Conservation (phyloP, 2,888 invertebrate species). For the Stenurella melanura region DNA sequence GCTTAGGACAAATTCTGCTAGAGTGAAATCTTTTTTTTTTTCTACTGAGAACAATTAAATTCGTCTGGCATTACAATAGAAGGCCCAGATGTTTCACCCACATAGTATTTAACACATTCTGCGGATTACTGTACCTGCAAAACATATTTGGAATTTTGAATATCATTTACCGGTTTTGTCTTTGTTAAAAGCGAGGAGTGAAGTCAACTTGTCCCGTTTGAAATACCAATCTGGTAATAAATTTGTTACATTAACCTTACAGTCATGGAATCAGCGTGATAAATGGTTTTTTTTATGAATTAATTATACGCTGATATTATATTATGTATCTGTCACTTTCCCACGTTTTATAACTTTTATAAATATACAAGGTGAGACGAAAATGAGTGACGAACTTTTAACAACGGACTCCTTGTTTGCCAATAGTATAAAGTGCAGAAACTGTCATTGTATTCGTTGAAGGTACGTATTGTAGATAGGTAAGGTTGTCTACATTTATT, state of each 20-base stretch:
- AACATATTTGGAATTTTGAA: constrained; percentile 25
- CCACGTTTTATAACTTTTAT: not conserved
- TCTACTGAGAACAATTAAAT: not conserved
- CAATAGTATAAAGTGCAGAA: no score
- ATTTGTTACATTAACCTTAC: constrained; percentile 3
- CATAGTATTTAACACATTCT: constrained; percentile 20
- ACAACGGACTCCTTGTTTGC: no score
- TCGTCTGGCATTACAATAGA: constrained; percentile 11
- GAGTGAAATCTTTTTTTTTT: not conserved
- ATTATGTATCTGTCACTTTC: not conserved
- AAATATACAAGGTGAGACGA: no score
- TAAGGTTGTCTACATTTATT: no score
- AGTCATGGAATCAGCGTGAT: not conserved
- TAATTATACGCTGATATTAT: not conserved
- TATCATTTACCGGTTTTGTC: constrained; percentile 23
- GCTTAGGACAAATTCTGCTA: not conserved
- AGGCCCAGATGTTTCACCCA: constrained; percentile 24
- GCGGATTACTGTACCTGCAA: constrained; percentile 15
- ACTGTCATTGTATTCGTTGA: no score
- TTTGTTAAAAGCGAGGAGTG: constrained; percentile 10
- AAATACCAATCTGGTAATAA: constrained; percentile 7
- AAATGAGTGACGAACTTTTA: no score
- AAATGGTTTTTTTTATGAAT: not conserved
- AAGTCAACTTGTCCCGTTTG: not conserved
- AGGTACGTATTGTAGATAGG: no score